Percentiles rank a stretch among this genome's conserved stretches.
Conservation (phyloP, 2,113 vertebrate genomes). For the Lota lota region DNA sequence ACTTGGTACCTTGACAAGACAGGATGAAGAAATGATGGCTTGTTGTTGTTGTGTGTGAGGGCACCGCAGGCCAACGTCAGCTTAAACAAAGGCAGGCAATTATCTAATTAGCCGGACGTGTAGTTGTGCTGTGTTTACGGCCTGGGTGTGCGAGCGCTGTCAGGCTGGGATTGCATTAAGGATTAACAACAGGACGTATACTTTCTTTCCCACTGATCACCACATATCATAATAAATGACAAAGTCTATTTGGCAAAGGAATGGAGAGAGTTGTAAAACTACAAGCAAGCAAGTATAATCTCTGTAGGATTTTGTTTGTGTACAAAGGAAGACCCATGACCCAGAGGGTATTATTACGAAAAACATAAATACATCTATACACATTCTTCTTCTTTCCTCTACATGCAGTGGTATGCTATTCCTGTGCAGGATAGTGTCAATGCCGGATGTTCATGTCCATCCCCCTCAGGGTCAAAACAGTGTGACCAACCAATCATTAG, state of each 20-base stretch:
- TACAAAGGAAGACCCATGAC: no score
- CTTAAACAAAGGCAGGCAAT: conserved; percentile 77
- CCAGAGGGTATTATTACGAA: no score
- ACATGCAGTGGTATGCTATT: background rate
- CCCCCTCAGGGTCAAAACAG: background rate
- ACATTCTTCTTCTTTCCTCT: background rate
- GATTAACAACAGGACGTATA: conserved; percentile 53
- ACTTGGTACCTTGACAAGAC: conserved; percentile 68
- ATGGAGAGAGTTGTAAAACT: no score
- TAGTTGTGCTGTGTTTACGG: conserved; percentile 62
- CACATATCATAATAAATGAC: conserved; percentile 44
- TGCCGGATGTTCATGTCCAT: conserved; percentile 14
- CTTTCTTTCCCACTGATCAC: conserved; percentile 54
- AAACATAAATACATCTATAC: background rate
- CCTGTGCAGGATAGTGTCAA: conserved; percentile 12
- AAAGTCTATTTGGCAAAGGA: background rate
- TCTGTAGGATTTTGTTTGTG: no score
- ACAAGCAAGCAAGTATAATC: no score
- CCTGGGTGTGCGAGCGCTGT: conserved; percentile 22
- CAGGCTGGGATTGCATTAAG: conserved; percentile 49
- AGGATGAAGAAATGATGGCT: conserved; percentile 86
- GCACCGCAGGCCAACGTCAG: conserved; percentile 72
- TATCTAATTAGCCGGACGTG: conserved; percentile 80
- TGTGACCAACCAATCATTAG: conserved; percentile 27
- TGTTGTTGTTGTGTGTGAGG: conserved; percentile 78